Conservation (phyloP, 2,888 invertebrate species). For the Dryococelus australis region DNA sequence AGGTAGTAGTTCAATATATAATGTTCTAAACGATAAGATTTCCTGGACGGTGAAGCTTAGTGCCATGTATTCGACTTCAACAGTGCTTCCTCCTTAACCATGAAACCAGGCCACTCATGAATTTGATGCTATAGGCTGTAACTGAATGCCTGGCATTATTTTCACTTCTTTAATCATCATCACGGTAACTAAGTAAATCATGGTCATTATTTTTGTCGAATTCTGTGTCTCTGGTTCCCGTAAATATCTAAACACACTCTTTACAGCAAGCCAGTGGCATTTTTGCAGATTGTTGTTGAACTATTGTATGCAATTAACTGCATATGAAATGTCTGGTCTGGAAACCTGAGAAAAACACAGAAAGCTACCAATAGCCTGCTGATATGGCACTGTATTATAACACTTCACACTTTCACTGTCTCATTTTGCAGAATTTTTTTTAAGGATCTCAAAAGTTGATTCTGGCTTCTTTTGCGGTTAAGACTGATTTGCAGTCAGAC, state of each 20-base stretch:
- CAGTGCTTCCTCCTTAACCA: not conserved
- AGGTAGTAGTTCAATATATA: not conserved
- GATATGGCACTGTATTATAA: not conserved
- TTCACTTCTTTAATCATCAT: not conserved
- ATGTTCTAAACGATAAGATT: not conserved
- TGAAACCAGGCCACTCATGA: constrained; percentile 10
- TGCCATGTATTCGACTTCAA: constrained; percentile 16
- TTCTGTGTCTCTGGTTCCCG: not conserved
- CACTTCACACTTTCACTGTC: not conserved
- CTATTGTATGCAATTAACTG: not conserved
- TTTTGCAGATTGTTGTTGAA: not conserved
- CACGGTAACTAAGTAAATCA: not conserved
- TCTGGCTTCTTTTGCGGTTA: not conserved
- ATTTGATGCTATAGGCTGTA: not conserved
- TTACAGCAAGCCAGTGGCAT: constrained; percentile 16
- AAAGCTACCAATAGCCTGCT: not conserved
- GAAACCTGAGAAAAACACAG: not conserved
- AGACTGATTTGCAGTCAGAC: not conserved
- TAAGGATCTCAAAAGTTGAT: not conserved
- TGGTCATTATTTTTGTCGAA: not conserved
- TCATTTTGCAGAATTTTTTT: not conserved
- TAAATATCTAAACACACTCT: not conserved
- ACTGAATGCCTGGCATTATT: constrained; percentile 12
- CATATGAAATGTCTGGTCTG: not conserved
- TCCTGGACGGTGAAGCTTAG: not conserved